Conservation (phyloP, 2,797 vertebrate genomes). For the Malacoraja senta region DNA sequence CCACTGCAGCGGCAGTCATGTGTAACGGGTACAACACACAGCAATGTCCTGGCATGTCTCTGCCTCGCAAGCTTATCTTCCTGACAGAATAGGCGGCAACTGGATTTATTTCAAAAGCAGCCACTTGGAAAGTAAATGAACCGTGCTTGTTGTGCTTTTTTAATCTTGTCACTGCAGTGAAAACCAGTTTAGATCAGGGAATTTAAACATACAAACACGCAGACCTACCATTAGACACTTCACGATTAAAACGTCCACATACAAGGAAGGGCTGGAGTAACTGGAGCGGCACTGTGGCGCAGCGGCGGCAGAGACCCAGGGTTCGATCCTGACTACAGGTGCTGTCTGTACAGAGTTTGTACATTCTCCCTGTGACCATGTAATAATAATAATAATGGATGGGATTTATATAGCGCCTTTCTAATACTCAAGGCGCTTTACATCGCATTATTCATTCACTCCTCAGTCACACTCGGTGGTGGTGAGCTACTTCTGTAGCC, state of each 20-base stretch:
- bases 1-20: background rate
- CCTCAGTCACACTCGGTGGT: too few relatives aligned
- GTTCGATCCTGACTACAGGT: too few relatives aligned
- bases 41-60: background rate
- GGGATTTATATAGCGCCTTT: too few relatives aligned
- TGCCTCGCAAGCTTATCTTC: background rate
- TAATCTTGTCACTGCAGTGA: background rate
- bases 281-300: too few relatives aligned
- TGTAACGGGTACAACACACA: background rate
- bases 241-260: background rate
- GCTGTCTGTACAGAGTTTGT: too few relatives aligned
- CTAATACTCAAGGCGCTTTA: too few relatives aligned
- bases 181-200: background rate
- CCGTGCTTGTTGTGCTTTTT: background rate
- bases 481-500: too few relatives aligned
- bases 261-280: too few relatives aligned
- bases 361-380: too few relatives aligned
- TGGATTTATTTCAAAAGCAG: background rate
- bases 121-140: conserved; percentile 14
- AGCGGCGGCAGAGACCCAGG: too few relatives aligned
- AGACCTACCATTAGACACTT: background rate
- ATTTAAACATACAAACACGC: background rate
- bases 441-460: too few relatives aligned
- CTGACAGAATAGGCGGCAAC: background rate
- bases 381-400: too few relatives aligned